phyloP scores from a whole-genome alignment of 2,797 vertebrate genomes.

The Peromyscus aztecus region DNA sequence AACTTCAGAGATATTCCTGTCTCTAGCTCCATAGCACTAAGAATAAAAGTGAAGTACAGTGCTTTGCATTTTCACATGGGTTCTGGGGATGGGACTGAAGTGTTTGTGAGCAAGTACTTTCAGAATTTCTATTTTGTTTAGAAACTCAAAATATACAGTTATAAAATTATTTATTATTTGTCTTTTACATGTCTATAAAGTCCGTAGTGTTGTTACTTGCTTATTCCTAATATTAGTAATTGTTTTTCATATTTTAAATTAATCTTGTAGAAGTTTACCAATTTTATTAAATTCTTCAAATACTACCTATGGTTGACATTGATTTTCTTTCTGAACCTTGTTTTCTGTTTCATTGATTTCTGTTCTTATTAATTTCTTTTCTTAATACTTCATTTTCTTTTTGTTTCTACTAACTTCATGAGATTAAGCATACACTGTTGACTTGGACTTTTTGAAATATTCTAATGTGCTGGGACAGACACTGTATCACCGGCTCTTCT shows the following conservation, averaged over 20 bases:
- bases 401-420: neutral
- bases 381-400: neutral
- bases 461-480: neutral
- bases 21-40: no score
- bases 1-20: neutral
- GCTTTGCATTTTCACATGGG: no score
- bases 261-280: neutral
- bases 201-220: neutral
- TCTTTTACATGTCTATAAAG: neutral
- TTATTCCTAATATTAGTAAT: neutral
- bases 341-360: constrained; percentile 5
- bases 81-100: no score
- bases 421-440: neutral
- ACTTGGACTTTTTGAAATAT: neutral
- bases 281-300: constrained; percentile 31
- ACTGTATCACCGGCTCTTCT: neutral
- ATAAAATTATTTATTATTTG: neutral
- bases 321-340: neutral
- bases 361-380: constrained; percentile 19
- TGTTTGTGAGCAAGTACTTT: neutral
- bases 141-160: neutral
- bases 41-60: neutral
- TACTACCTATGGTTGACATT: neutral
- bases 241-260: constrained; percentile 14
- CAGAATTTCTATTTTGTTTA: neutral